A percentile compares a stretch with the other conserved stretches of the same genome.
These are phyloP conservation scores for Gorsachius goisagi DNA, from an alignment of 2,113 vertebrate genomes.

Conservation along the genomic window DNA sequence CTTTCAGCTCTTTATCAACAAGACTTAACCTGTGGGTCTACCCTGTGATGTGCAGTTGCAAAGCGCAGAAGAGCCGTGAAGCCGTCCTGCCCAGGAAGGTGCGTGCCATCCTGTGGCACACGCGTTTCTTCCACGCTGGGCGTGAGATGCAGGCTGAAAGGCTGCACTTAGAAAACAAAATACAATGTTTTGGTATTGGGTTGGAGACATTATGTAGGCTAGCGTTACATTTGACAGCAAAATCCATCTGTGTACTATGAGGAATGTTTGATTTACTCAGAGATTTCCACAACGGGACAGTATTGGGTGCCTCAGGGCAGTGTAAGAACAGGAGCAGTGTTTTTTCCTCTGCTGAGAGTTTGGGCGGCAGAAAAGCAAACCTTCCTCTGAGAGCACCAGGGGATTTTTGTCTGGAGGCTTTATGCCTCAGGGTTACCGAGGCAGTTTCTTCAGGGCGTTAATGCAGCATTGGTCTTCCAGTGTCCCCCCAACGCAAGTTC, in stretches of 20 bases:
- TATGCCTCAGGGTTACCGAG: background rate
- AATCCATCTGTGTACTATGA: accelerated
- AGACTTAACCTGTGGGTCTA: background rate
- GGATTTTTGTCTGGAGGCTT: background rate
- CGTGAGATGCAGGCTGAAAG: background rate
- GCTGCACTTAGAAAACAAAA: background rate
- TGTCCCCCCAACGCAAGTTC: accelerated
- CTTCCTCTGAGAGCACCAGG: background rate
- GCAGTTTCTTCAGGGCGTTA: accelerated
- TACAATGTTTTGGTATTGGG: background rate
- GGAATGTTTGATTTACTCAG: background rate
- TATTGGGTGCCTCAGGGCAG: background rate
- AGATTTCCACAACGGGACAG: accelerated
- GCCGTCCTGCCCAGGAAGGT: background rate
- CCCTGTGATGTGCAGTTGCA: background rate
- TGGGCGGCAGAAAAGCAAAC: background rate
- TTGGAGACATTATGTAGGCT: background rate
- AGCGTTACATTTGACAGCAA: background rate
- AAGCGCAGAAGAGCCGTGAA: accelerated
- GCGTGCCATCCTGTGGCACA: no score
- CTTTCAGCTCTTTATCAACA: background rate
- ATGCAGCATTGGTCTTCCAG: accelerated
- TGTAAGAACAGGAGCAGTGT: background rate
- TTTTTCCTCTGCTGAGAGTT: background rate
- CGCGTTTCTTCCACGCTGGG: background rate